A percentile compares a stretch with the other conserved stretches of the same genome.
Conservation (phyloP, 2,888 invertebrate species). For the Limnephilus marmoratus region DNA sequence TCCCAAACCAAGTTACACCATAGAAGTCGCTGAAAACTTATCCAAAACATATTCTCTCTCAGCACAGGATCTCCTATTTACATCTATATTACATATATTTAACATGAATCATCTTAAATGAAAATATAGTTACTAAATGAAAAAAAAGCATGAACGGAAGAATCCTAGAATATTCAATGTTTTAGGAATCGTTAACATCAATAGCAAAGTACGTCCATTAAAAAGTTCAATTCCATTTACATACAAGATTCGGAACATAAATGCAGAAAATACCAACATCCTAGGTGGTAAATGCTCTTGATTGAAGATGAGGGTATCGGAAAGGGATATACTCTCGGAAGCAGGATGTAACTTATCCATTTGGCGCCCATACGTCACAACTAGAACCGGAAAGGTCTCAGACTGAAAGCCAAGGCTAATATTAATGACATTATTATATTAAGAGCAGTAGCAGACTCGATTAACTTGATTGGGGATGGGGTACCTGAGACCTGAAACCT, state of each 20-base stretch:
- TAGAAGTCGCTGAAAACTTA: too few relatives aligned
- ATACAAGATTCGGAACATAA: too few relatives aligned
- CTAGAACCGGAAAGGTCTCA: conserved; percentile 41
- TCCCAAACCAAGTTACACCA: too few relatives aligned
- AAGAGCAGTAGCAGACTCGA: conserved; percentile 41
- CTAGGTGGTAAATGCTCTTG: not conserved
- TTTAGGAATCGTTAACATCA: not conserved
- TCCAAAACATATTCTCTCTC: too few relatives aligned
- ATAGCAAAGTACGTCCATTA: not conserved
- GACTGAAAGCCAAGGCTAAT: conserved; percentile 41
- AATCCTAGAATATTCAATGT: too few relatives aligned
- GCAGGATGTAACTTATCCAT: conserved; percentile 58
- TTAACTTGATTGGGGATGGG: conserved; percentile 37
- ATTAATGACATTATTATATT: conserved; percentile 46
- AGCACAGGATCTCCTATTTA: too few relatives aligned
- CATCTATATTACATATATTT: too few relatives aligned
- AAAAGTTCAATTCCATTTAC: not conserved
- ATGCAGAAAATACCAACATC: not conserved
- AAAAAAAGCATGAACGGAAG: too few relatives aligned
- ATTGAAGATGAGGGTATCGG: not conserved
- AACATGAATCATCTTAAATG: too few relatives aligned
- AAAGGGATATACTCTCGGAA: conserved; percentile 2
- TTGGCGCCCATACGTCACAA: not conserved
- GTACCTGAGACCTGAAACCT: not conserved
- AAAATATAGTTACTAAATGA: too few relatives aligned